Conservation (phyloP, 2,113 vertebrate genomes). For the Zapus hudsonius region DNA sequence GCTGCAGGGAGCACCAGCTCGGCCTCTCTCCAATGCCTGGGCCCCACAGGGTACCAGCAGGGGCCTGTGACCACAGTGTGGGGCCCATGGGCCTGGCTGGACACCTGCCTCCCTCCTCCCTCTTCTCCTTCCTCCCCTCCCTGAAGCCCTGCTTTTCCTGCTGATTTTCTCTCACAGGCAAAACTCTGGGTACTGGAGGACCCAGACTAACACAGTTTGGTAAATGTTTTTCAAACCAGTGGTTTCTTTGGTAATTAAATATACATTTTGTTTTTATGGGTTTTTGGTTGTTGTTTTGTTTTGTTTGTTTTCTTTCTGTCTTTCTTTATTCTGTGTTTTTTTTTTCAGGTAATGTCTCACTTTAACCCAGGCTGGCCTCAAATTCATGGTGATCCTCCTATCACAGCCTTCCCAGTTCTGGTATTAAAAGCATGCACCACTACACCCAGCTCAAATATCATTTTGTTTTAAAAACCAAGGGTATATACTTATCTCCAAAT, state of each 20-base stretch:
- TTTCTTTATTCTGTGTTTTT: neutral
- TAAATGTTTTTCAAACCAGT: conserved; percentile 4
- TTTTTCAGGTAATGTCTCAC: neutral
- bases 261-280: neutral
- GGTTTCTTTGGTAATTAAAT: conserved; percentile 25
- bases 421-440: neutral
- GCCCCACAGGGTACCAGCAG: neutral
- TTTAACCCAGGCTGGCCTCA: neutral
- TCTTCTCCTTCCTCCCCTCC: too few species aligned
- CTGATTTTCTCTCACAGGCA: neutral
- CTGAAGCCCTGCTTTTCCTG: neutral
- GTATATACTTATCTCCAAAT: neutral
- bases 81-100: neutral
- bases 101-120: neutral
- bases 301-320: too few species aligned
- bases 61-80: neutral
- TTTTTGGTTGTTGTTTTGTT: too few species aligned
- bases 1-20: neutral
- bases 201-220: neutral
- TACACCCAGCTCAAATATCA: too few species aligned
- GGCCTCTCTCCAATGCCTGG: too few species aligned
- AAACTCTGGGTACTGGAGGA: neutral
- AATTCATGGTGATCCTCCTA: neutral
- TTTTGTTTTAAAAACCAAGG: neutral
- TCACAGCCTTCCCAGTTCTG: neutral